Base-by-base conservation (phyloP, 2,888 invertebrate genomes). In the Chrysomela aeneicollis region DNA sequence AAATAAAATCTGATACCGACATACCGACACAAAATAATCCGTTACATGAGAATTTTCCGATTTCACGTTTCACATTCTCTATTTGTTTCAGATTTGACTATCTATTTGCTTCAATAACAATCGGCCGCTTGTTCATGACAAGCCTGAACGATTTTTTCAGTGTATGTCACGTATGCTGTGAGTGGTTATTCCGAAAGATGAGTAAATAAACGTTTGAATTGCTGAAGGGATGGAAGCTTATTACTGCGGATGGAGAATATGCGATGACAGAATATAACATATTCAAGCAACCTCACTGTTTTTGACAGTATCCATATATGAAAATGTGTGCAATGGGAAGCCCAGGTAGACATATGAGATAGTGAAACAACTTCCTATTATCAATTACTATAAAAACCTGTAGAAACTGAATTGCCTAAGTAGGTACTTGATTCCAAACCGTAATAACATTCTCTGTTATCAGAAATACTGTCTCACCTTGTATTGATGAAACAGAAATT, bases 111-210 rank as follows among this genome's bases (percentile, higher is more conserved):
- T 71, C 68, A 74, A 76, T 74, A 76, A 77, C 77, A 77, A 75
- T 77, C 76, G 73, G 71, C 68, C 73, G 76, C 72, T 76, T 76
- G 76, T 75, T 73, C 73, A 76, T 77, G 78, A 77, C 77, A 76
- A 74, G 69, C 69, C 69, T 70, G 73, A 74, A 75, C 71, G 74
- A 76, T 76, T 76, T 76, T 76, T 73, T 68, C 70, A n/a, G 71
- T 71, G 66, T 65, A 66, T 70, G 72, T 73, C 73, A 73, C 73
- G 74, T 73, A 72, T 59, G 21, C 22, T 62, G 59, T 68, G 64
- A 62, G 49, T 52, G 57, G 52, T 62, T 67, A 59, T 63, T 61
- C 61, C 52, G 35, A 55, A 55, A 64, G 30, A 47, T 57, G 61
- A 54, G 54, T 55, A 32, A 32, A 42, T 55, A 50, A 50, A 50